These are phyloP conservation scores for Drosophila parvula DNA, from an alignment of 1,140 invertebrate species.

Conservation along the genomic window DNA sequence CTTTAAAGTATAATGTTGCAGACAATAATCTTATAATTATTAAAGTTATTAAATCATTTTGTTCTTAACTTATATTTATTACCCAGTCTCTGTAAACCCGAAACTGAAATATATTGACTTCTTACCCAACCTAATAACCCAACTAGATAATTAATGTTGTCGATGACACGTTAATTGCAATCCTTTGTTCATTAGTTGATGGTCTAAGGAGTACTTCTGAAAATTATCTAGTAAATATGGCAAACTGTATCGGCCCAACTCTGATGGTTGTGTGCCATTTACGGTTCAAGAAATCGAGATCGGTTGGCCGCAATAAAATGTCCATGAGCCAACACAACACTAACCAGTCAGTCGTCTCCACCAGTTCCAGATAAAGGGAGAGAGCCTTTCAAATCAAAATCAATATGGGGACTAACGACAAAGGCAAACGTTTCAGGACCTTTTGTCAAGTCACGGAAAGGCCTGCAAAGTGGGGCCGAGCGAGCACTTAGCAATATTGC, in stretches of 20 bases:
- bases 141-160: background rate
- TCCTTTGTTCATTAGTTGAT: background rate
- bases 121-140: background rate
- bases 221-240: background rate
- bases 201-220: background rate
- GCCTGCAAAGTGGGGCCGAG: conserved; percentile 24
- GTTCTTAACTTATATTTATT: no score
- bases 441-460: conserved; percentile 66
- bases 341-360: background rate
- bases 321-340: conserved; percentile 8
- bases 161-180: background rate
- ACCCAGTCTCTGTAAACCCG: no score
- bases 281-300: conserved; percentile 14
- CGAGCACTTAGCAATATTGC: conserved; percentile 75
- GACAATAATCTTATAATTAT: no score
- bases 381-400: conserved; percentile 43
- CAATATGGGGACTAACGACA: conserved; percentile 44
- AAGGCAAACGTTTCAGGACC: conserved; percentile 40
- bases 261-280: background rate
- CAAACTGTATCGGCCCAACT: background rate
- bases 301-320: conserved; percentile 8
- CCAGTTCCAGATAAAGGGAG: background rate
- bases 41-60: no score
- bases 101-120: background rate
- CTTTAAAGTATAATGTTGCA: no score